phyloP scores from a whole-genome alignment of 2,113 vertebrate genomes.

The cat (Felis catus) region DNA sequence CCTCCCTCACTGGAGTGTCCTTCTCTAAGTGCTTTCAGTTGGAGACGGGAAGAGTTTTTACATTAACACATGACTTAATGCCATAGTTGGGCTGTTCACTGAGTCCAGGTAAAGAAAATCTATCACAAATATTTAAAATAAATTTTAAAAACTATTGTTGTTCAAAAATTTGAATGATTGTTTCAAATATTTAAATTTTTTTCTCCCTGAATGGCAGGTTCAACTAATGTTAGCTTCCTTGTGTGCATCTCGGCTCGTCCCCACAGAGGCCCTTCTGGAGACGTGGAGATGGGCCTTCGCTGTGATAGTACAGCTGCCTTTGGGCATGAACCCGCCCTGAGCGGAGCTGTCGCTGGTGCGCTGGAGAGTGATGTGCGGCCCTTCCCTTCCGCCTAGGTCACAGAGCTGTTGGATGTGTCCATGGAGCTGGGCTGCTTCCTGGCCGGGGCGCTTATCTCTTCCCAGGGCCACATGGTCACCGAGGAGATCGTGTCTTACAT shows the following conservation, averaged over 20 bases:
- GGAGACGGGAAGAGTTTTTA: not conserved
- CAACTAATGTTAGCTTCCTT: not conserved
- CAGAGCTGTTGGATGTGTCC: conserved; percentile 94
- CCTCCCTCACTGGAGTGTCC: not conserved
- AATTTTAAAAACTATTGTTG: not conserved
- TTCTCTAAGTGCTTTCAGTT: not conserved
- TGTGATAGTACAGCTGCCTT: not conserved
- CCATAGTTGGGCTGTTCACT: not conserved
- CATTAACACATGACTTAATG: not conserved
- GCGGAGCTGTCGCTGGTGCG: too few relatives aligned
- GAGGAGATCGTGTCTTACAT: conserved; percentile 92
- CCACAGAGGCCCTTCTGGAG: not conserved
- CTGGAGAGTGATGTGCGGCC: not conserved
- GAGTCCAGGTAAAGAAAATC: not conserved
- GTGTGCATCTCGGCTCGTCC: fast-evolving
- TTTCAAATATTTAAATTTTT: not conserved
- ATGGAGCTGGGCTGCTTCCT: conserved; percentile 99
- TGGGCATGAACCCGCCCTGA: not conserved
- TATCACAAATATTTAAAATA: not conserved
- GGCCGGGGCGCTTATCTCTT: conserved; percentile 95
- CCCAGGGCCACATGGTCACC: conserved; percentile 95
- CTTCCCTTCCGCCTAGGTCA: conserved; percentile 86
- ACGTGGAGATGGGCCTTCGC: not conserved
- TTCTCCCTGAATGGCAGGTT: not conserved
- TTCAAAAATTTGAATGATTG: not conserved